A percentile compares a stretch with the other conserved stretches of the same genome.
phyloP scores from a whole-genome alignment of 2,797 vertebrate genomes.

The Myiothlypis coronata region DNA sequence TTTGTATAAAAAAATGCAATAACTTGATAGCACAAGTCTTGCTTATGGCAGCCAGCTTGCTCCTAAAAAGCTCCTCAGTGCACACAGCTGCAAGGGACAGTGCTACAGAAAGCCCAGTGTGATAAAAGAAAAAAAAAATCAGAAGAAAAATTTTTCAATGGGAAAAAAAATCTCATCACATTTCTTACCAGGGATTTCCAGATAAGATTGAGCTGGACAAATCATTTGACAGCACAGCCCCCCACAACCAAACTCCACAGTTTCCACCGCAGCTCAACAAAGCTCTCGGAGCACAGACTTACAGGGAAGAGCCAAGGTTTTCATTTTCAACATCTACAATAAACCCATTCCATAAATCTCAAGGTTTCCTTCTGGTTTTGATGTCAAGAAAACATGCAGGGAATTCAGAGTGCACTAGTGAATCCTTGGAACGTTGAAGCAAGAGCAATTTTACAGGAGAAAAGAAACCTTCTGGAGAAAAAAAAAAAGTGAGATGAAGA shows the following conservation, averaged over 20 bases:
- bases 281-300: accelerated
- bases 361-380: not conserved
- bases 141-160: not conserved
- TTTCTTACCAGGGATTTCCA: not conserved
- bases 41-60: not conserved
- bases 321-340: not conserved
- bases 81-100: not conserved
- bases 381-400: not conserved
- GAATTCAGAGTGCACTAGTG: not conserved
- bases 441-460: not conserved
- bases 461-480: not conserved
- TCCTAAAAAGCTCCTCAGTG: not conserved
- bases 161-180: not conserved
- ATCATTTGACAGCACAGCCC: not conserved
- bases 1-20: not conserved
- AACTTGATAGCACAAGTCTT: not conserved
- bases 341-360: not conserved
- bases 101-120: not conserved
- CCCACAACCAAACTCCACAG: not conserved
- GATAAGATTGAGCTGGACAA: not conserved
- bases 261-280: not conserved
- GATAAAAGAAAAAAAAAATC: not conserved
- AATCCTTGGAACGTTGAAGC: not conserved
- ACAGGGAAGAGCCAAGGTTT: not conserved
- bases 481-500: not conserved